Conservation (phyloP, 2,797 vertebrate species). For the Brachymystax lenok region DNA sequence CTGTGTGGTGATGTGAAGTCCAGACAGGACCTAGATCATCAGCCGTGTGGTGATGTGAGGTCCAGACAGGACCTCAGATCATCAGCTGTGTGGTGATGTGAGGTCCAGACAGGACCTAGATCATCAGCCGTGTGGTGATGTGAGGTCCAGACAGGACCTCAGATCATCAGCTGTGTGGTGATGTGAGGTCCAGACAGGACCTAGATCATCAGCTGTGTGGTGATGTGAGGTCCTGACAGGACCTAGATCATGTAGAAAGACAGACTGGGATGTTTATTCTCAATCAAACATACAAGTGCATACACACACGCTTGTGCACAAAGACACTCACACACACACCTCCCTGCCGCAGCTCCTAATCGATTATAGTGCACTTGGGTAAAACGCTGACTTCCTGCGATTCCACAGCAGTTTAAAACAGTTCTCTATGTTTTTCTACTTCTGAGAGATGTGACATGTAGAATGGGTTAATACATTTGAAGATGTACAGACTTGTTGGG, state of each 20-base stretch:
- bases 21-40: too few species aligned
- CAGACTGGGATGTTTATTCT: slow-evolving; percentile 42
- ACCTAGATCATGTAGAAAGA: slow-evolving; percentile 29
- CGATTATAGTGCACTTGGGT: slow-evolving; percentile 35
- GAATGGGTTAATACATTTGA: slow-evolving; percentile 20
- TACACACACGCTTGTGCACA: background rate
- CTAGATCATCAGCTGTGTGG: too few species aligned
- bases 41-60: rapidly evolving
- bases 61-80: too few species aligned
- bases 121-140: too few species aligned
- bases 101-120: too few species aligned
- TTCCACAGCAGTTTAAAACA: too few species aligned
- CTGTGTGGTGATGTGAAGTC: too few species aligned
- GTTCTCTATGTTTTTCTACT: slow-evolving; percentile 47
- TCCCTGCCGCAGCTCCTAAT: slow-evolving; percentile 27
- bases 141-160: too few species aligned
- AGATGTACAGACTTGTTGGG: slow-evolving; percentile 25
- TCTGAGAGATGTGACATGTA: slow-evolving; percentile 34
- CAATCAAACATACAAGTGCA: slow-evolving; percentile 23
- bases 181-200: too few species aligned
- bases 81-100: background rate
- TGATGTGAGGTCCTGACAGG: too few species aligned
- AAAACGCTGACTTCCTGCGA: slow-evolving; percentile 29
- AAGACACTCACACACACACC: background rate
- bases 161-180: too few species aligned